phyloP scores from a whole-genome alignment of 2,113 vertebrate genomes.

The Ciconia stormi region DNA sequence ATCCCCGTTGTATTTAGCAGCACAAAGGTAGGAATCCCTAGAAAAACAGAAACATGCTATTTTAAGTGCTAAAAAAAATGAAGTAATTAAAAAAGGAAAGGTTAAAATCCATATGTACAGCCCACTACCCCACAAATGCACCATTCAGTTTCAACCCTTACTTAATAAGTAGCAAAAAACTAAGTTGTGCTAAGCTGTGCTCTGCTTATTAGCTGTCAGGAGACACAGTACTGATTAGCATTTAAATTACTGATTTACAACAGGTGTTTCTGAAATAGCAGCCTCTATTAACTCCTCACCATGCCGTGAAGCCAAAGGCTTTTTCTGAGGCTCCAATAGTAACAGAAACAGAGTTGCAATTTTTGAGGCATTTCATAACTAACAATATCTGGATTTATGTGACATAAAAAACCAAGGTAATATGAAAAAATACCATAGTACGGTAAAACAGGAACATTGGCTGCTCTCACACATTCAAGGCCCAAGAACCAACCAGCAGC shows the following conservation, averaged over 20 bases:
- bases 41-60: conserved; percentile 11
- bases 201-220: neutral
- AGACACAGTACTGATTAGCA: neutral
- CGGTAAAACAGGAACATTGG: neutral
- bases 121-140: neutral
- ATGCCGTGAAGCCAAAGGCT: neutral
- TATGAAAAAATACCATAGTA: fast-evolving
- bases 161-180: neutral
- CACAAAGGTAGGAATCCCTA: conserved; percentile 93
- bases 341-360: neutral
- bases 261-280: neutral
- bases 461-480: neutral
- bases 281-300: neutral
- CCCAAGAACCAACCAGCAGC: neutral
- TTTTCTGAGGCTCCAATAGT: neutral
- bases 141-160: neutral
- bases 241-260: neutral
- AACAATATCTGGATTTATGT: neutral
- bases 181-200: neutral
- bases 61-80: neutral
- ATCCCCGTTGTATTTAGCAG: conserved; percentile 93
- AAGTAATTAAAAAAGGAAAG: neutral
- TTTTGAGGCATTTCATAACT: neutral
- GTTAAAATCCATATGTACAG: neutral
- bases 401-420: neutral